Evolutionary conservation across 1,140 invertebrate species (phyloP).

Genomic region (Philopotamus ludificatus): DNA sequence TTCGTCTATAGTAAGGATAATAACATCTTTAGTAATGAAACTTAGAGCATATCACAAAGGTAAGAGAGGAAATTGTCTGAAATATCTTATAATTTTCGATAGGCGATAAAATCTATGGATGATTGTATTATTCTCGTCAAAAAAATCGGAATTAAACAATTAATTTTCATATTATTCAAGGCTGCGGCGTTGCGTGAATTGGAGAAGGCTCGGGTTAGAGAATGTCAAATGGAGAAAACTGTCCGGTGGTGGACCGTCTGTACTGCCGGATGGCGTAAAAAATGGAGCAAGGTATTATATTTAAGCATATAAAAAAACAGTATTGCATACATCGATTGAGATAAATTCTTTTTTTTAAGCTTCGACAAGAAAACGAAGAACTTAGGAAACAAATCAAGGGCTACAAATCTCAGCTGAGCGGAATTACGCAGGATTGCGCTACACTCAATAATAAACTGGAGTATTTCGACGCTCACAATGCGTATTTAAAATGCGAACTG

Average conservation of each 20-base stretch:
- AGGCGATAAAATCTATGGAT: neutral
- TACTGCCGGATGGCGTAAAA: constrained; percentile 75
- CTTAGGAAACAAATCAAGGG: constrained; percentile 18
- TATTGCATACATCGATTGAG: neutral
- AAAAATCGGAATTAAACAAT: neutral
- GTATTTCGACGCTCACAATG: constrained; percentile 13
- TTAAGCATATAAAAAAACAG: neutral
- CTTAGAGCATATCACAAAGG: too few relatives aligned
- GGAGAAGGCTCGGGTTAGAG: constrained; percentile 85
- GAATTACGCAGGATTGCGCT: constrained; percentile 5
- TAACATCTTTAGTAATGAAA: too few relatives aligned
- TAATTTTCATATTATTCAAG: neutral
- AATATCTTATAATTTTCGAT: neutral
- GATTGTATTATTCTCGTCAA: neutral
- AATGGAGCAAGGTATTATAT: constrained; percentile 84
- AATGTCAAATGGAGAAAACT: constrained; percentile 97
- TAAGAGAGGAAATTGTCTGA: neutral
- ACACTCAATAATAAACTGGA: constrained; percentile 3
- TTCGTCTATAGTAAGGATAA: too few relatives aligned
- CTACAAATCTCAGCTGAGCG: constrained; percentile 12
- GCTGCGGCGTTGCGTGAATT: constrained; percentile 64
- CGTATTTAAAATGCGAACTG: constrained; percentile 14
- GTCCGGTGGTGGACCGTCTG: constrained; percentile 96
- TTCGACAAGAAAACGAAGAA: constrained; percentile 22
- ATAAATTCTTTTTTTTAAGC: constrained; percentile 8